phyloP scores from a whole-genome alignment of 2,888 invertebrate genomes.

The Erebia palarica region DNA sequence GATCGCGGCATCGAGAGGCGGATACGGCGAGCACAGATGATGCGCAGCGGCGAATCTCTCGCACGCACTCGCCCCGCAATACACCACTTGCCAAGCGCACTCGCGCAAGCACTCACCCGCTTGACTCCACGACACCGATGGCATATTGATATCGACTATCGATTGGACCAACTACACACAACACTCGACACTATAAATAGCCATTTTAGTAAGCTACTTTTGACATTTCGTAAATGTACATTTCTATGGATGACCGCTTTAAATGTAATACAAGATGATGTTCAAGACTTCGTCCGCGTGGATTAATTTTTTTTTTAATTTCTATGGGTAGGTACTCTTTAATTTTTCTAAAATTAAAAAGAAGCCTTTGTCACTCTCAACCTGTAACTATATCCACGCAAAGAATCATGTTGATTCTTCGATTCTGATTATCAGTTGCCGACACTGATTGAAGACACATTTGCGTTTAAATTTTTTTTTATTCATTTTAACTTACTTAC shows the following conservation, averaged over 20 bases:
- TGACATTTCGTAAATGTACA: not conserved
- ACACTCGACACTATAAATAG: slow-evolving; percentile 25
- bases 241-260: not conserved
- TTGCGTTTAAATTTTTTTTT: too few species aligned
- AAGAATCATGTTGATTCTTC: too few species aligned
- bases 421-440: too few species aligned
- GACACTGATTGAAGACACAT: too few species aligned
- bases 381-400: too few species aligned
- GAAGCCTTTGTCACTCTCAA: too few species aligned
- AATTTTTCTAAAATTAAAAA: too few species aligned
- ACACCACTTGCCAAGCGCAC: slow-evolving; percentile 62
- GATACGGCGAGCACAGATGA: slow-evolving; percentile 62
- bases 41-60: slow-evolving; percentile 59
- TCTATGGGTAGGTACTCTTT: too few species aligned
- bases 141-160: slow-evolving; percentile 46
- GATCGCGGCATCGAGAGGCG: slow-evolving; percentile 65
- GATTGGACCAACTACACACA: slow-evolving; percentile 24
- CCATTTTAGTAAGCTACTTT: not conserved
- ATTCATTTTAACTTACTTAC: too few species aligned
- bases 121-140: slow-evolving; percentile 59
- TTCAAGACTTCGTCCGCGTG: too few species aligned
- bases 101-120: slow-evolving; percentile 61
- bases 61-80: slow-evolving; percentile 63
- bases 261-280: not conserved
- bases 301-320: too few species aligned